Evolutionary conservation across 2,797 vertebrate genomes (phyloP).

Genomic region (Okamejei kenojei): DNA sequence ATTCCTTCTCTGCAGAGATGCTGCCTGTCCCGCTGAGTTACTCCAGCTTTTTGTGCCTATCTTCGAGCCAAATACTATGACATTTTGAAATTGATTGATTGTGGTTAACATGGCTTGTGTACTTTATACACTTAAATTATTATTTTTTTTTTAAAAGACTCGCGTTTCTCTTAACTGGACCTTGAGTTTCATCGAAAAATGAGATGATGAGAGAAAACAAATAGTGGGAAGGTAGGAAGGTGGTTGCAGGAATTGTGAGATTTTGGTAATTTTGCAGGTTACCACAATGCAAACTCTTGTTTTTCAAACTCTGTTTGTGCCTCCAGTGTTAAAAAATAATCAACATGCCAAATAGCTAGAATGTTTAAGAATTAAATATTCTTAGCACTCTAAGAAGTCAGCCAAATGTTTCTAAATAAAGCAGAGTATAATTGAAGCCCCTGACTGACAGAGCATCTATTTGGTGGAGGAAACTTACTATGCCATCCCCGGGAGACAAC

Average conservation of each 20-base stretch:
- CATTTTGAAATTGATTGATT: background rate
- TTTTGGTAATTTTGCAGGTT: background rate
- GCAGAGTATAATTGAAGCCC: background rate
- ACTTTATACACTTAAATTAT: background rate
- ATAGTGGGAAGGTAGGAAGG: background rate
- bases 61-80: too few relatives aligned
- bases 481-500: too few relatives aligned
- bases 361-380: conserved; percentile 1
- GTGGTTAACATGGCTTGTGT: background rate
- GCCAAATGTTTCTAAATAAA: conserved; percentile 6
- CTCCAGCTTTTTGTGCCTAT: too few relatives aligned
- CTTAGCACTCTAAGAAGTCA: background rate
- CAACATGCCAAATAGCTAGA: background rate
- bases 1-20: too few relatives aligned
- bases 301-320: background rate
- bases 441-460: background rate
- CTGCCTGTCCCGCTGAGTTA: too few relatives aligned
- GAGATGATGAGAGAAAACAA: background rate
- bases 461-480: background rate
- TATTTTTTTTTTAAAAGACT: background rate
- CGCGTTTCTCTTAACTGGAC: background rate
- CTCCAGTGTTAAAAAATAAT: background rate
- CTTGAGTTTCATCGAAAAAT: background rate
- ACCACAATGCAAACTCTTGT: background rate
- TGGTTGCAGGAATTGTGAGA: background rate